These are phyloP conservation scores for Cirrhinus molitorella DNA, from an alignment of 2,797 vertebrate species.

Conservation along the genomic window DNA sequence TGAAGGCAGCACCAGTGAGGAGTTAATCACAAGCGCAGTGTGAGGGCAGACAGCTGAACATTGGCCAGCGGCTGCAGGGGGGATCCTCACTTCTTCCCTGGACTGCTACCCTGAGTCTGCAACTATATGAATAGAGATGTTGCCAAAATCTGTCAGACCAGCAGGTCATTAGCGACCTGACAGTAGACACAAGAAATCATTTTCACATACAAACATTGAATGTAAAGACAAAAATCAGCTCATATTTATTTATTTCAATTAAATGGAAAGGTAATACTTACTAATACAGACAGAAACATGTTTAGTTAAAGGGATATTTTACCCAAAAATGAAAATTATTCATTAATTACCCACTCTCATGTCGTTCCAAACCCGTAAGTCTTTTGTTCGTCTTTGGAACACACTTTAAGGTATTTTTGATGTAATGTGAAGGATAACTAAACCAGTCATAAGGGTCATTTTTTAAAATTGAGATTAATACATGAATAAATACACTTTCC, in stretches of 20 bases:
- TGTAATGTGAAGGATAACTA: too few relatives aligned
- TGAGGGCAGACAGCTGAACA: conserved; percentile 17
- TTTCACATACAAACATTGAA: neutral
- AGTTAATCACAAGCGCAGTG: conserved; percentile 31
- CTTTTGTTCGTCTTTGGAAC: too few relatives aligned
- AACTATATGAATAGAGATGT: conserved; percentile 14
- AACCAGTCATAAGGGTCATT: too few relatives aligned
- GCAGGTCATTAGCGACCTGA: neutral
- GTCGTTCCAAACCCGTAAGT: too few relatives aligned
- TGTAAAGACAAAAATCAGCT: neutral
- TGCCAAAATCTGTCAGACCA: neutral
- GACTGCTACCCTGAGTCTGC: neutral
- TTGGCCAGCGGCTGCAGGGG: conserved; percentile 4
- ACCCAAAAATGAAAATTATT: too few relatives aligned
- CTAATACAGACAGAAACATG: neutral
- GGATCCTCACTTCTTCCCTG: conserved; percentile 11
- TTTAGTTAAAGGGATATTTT: neutral
- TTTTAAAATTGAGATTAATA: too few relatives aligned
- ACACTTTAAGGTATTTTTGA: too few relatives aligned
- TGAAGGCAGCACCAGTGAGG: conserved; percentile 14
- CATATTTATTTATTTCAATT: neutral
- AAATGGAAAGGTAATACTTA: neutral
- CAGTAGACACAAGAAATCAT: conserved; percentile 1
- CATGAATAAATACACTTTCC: too few relatives aligned
- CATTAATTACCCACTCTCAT: too few relatives aligned